Evolutionary conservation across 2,113 vertebrate species (phyloP), one percentile per base, ranked within the genome.

Genomic region (Aspidoscelis tigris): DNA sequence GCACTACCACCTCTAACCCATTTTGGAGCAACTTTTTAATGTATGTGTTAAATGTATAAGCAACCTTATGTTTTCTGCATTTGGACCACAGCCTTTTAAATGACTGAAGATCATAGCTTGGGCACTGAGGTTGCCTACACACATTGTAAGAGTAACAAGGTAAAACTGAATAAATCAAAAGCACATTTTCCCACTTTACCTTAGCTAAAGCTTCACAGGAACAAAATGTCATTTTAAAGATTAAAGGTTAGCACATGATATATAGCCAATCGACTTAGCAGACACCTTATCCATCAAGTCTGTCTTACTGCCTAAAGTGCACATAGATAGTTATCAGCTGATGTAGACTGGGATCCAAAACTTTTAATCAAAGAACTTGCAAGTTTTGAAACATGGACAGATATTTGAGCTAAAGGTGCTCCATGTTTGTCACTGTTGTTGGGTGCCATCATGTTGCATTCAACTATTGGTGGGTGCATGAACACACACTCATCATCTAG

Each of bases 151-250:
- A 53, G 65, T 69, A 76, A 44, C n/a, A 55, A 76, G 65, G 68
- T 83, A 83, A 83, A 39, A 69, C 24, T 68, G 47, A 76, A 83
- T 69, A 83, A 83, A 76, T 41, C 74, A 83, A 83, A 76, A 75
- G 64, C 12, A 43, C 82, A 76, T 76, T 83, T 77, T 55, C 50
- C 47, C 82, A 70, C 82, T n/a, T 39, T 70, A 76, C 66, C 73
- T 70, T 47, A 43, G 65, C 64, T 76, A 83, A 83, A 18, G 33
- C 74, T 83, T 41, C 72, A 68, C 20, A 69, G 82, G 64, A 43
- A 55, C 64, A 83, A 83, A 76, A 76, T 77, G 74, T 55, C 74
- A 77, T 77, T 47, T 83, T 77, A 50, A 77, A 69, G 65, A 83
- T 83, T 53, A 70, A 76, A 83, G 74, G 74, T 43, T 76, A 69